These are phyloP conservation scores for Eurytoma adleriae DNA, from an alignment of 2,888 invertebrate genomes.

Conservation along the genomic window DNA sequence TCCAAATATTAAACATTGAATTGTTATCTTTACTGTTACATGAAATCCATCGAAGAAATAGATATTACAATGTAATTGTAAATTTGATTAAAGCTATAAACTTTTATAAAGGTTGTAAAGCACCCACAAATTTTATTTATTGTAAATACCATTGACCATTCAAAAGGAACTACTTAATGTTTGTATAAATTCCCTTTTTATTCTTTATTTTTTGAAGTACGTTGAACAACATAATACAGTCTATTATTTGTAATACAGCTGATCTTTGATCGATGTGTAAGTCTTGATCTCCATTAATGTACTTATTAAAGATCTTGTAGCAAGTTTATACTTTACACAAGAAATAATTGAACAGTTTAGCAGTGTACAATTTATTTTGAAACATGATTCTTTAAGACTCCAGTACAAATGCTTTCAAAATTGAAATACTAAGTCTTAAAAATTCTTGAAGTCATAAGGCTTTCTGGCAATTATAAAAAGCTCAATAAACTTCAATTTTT, in stretches of 20 bases:
- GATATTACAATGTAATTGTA: slow-evolving; percentile 16
- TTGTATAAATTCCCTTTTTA: slow-evolving; percentile 21
- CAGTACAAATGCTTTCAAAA: slow-evolving; percentile 42
- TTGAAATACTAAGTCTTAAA: slow-evolving; percentile 45
- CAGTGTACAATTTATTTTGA: slow-evolving; percentile 49
- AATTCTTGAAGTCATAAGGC: slow-evolving; percentile 45
- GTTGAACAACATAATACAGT: slow-evolving; percentile 53
- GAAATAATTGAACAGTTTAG: slow-evolving; percentile 30
- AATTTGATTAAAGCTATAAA: slow-evolving; percentile 28
- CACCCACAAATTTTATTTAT: slow-evolving; percentile 30
- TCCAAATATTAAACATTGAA: slow-evolving; percentile 32
- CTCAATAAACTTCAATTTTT: slow-evolving; percentile 43
- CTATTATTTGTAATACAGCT: slow-evolving; percentile 46
- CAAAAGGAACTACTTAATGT: slow-evolving; percentile 49
- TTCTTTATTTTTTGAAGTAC: slow-evolving; percentile 37
- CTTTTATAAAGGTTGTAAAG: slow-evolving; percentile 40
- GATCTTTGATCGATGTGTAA: slow-evolving; percentile 12
- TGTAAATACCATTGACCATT: slow-evolving; percentile 40
- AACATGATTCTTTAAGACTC: slow-evolving; percentile 44
- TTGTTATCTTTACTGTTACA: slow-evolving; percentile 18
- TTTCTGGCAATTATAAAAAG: slow-evolving; percentile 51
- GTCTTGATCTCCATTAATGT: slow-evolving; percentile 53
- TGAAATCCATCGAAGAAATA: slow-evolving; percentile 15
- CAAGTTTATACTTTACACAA: slow-evolving; percentile 43
- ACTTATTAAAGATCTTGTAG: slow-evolving; percentile 51